A percentile compares a stretch with the other conserved stretches of the same genome.
Conservation (phyloP, 2,888 invertebrate species). For the Eristalis intricaria region DNA sequence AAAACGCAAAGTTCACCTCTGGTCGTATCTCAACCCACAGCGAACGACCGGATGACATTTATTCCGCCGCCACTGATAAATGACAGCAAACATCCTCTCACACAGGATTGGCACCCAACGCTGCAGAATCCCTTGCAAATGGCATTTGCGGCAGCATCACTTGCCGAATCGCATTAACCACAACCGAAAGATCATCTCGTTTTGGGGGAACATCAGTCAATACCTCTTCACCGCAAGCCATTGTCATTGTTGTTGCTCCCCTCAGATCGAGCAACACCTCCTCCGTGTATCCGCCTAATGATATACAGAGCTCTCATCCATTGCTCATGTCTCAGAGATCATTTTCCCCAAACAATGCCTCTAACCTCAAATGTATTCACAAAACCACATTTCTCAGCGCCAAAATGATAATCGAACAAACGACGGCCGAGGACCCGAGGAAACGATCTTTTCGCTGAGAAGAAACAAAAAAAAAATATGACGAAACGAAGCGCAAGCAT, state of each 20-base stretch:
- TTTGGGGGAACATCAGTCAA: not conserved
- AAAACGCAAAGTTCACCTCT: not conserved
- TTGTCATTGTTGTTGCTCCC: not conserved
- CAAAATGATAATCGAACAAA: not conserved
- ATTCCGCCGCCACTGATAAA: not conserved
- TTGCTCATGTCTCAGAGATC: not conserved
- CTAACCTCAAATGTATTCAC: not conserved
- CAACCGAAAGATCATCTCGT: not conserved
- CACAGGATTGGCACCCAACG: not conserved
- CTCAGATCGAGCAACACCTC: not conserved
- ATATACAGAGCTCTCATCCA: not conserved
- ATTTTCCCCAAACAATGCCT: not conserved
- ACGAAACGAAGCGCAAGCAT: not conserved
- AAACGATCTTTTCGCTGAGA: not conserved
- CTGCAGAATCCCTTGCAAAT: not conserved
- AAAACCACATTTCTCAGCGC: not conserved
- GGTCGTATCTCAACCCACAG: not conserved
- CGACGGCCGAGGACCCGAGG: not conserved
- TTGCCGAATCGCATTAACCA: not conserved
- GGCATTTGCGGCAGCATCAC: not conserved
- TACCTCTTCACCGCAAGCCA: not conserved
- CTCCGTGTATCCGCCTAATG: not conserved
- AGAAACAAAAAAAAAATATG: not conserved
- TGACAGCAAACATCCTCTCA: not conserved
- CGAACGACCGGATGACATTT: not conserved